A percentile compares a stretch with the other conserved stretches of the same genome.
phyloP scores from a whole-genome alignment of 2,888 invertebrate genomes.

The Cetonia aurata region DNA sequence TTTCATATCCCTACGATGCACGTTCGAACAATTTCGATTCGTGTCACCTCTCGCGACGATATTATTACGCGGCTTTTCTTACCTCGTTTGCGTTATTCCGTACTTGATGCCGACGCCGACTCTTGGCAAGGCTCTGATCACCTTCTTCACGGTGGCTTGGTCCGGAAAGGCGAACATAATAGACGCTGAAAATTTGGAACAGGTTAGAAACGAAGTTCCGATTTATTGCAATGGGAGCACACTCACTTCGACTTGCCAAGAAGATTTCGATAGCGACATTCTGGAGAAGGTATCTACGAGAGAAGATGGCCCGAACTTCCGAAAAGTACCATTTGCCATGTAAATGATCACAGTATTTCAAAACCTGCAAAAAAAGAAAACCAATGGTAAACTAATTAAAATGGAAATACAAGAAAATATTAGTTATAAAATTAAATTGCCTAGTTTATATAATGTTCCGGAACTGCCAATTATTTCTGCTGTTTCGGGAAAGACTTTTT shows the following conservation, averaged over 20 bases:
- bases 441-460: too few relatives aligned
- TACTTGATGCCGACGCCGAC: slow-evolving; percentile 99
- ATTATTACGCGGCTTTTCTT: slow-evolving; percentile 57
- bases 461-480: too few relatives aligned
- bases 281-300: slow-evolving; percentile 95
- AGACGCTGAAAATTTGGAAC: slow-evolving; percentile 80
- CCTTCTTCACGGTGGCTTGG: slow-evolving; percentile 97
- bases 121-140: slow-evolving; percentile 95
- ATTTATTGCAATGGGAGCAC: slow-evolving; percentile 39
- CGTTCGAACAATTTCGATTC: slow-evolving; percentile 38
- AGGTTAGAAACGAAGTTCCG: slow-evolving; percentile 7
- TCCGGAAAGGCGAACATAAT: slow-evolving; percentile 99
- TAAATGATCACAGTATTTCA: slow-evolving; percentile 97
- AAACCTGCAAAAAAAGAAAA: slow-evolving; percentile 76
- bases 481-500: too few relatives aligned
- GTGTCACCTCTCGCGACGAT: slow-evolving; percentile 31
- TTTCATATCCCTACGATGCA: slow-evolving; percentile 19
- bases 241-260: slow-evolving; percentile 97
- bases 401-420: slow-evolving; percentile 1
- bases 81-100: slow-evolving; percentile 98
- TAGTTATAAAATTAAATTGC: too few relatives aligned
- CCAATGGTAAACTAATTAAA: slow-evolving; percentile 1
- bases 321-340: slow-evolving; percentile 99
- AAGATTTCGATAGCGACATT: slow-evolving; percentile 99
- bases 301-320: slow-evolving; percentile 98